Base-by-base conservation (phyloP, 2,888 invertebrate species). In the Xestia sexstrigata region DNA sequence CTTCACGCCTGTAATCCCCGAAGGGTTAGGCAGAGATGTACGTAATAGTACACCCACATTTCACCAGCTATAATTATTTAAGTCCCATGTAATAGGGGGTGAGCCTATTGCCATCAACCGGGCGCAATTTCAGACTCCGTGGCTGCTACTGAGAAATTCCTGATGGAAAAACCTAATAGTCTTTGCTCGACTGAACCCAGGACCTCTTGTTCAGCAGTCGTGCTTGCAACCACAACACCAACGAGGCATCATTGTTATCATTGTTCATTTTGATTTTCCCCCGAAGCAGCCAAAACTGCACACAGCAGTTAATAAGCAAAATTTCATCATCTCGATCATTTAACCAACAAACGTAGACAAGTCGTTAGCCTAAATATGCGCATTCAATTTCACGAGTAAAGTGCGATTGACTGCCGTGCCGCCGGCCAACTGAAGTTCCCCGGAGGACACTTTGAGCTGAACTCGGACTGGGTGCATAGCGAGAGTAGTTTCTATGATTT, bases 361-460 rank as follows among this genome's bases (percentile, higher is more conserved):
- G 13, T 70, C 66, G 79, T 70, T 83, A 83, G 52, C 47, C n/a
- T 35, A 60, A 70, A 83, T 83, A 83, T 79, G 80, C 52, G 70
- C 83, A 65, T 83, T 79, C 55, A 30, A 70, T 79, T 79, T 62
- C 52, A 79, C 60, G n/a, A 70, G 66, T 66, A 62, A 49, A 83
- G 79, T 70, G 66, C 52, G 39, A 66, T 52, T 26, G 45, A 42
- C 52, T 47, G 55, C 30, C 72, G 60, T 47, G 55, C 30, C 72
- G 60, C n/a, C 42, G 55, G 55, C 17, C 42, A 23, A 47, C 39
- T 26, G 66, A 47, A 65, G 47, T n/a, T 49, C 60, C 58, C 79
- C 17, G 11, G 60, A 70, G 79, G 60, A 62, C 71, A 55, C 80
- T 83, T 45, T 2, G 45, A 49, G 35, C 47, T 39, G 17, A 45